Percentiles rank a stretch among this genome's conserved stretches.
These are phyloP conservation scores for Lasioglossum pauxillum DNA, from an alignment of 2,888 invertebrate species.

Conservation along the genomic window DNA sequence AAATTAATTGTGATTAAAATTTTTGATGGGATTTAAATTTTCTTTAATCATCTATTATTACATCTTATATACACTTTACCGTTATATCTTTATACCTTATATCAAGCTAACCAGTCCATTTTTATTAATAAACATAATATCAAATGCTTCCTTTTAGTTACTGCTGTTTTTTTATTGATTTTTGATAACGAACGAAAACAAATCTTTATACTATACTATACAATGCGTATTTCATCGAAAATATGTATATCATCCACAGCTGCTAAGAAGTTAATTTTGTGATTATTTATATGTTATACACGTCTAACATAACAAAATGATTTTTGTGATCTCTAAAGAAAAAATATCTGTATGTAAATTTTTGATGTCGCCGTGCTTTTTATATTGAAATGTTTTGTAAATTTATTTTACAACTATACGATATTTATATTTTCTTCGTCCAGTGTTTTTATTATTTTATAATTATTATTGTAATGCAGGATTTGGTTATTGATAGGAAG, in stretches of 20 bases:
- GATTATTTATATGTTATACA: constrained; percentile 31
- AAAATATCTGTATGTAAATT: constrained; percentile 30
- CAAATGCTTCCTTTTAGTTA: constrained; percentile 40
- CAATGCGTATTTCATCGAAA: constrained; percentile 29
- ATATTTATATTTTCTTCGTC: constrained; percentile 17
- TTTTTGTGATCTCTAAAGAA: constrained; percentile 22
- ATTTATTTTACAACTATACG: background rate
- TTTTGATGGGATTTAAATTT: background rate
- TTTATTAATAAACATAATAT: constrained; percentile 15
- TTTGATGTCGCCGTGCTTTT: constrained; percentile 16
- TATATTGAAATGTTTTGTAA: background rate
- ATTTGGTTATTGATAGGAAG: constrained; percentile 28
- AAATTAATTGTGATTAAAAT: background rate
- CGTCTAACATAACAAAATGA: constrained; percentile 29
- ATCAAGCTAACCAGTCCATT: background rate
- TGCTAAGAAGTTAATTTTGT: constrained; percentile 44
- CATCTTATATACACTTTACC: background rate
- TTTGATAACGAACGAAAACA: background rate
- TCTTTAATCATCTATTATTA: background rate
- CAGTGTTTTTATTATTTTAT: background rate
- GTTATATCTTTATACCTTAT: background rate
- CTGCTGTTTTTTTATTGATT: constrained; percentile 24
- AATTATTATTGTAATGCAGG: constrained; percentile 16
- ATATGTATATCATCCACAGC: constrained; percentile 31
- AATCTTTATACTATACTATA: constrained; percentile 10